Base-by-base conservation (phyloP, 2,888 invertebrate species). In the Aspidiotus destructor region DNA sequence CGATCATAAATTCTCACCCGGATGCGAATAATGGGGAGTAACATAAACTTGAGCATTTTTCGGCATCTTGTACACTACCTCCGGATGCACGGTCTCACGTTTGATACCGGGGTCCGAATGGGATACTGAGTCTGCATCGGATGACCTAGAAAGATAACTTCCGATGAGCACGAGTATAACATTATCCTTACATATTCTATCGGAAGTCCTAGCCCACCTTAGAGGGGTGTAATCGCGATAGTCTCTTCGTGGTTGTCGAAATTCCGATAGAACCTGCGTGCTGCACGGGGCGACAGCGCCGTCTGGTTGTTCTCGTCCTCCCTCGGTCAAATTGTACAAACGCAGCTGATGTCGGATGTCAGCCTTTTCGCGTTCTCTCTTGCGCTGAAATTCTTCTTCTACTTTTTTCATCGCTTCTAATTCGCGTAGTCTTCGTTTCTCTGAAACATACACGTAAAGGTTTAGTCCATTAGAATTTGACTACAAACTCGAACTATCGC, bases 361-460 rank as follows among this genome's bases (percentile, higher is more conserved):
- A 55, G 76, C 77, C 69, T 79, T 79, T 72, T 80, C 79, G 41
- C 80, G 78, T 52, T 89, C 89, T 57, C 92, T 81, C 77, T 92
- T 91, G 72, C 85, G 82, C 76, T 91, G 90, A 77, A 92, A 92
- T 77, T 92, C 91, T 76, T 91, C 90, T 75, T 91, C 90, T 6
- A 91, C 91, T 75, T 86, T 84, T 74, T 86, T 83, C 87, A 92
- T 89, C 72, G 87, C 88, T 77, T 90, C 89, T 74, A 89, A 80
- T 77, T 91, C 90, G 70, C 85, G 83, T 69, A 85, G 80, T 65
- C 89, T 79, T 77, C 88, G 86, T 68, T 85, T 84, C 77, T 90
- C 88, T 74, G 40, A 28, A 67, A 71, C 13, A 17, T 57, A 65
- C 6, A 60, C 28, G 28, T 28, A 28, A 57, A 40, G 41, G 8